Base-by-base conservation (phyloP, 2,888 invertebrate species). In the Drosophila subquinaria region DNA sequence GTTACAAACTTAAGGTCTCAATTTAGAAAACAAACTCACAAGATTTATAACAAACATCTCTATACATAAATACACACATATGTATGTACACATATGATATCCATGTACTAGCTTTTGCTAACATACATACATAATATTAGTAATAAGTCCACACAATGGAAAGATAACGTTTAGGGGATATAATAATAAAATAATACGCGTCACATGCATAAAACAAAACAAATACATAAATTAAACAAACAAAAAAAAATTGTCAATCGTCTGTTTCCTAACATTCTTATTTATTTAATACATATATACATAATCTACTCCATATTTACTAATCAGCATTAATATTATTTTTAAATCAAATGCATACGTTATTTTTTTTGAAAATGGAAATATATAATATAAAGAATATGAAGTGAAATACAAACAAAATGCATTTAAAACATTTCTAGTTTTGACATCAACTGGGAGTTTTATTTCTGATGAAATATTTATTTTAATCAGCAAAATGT, bases 71-170 rank as follows among this genome's bases (percentile, higher is more conserved):
- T 51, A 67, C 55, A 57, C 33, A 64, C n/a, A n/a, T n/a, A n/a
- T n/a, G n/a, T 57, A 47, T 67, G 42, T 55, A 69, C 73, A 43
- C 67, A 65, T 73, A 70, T 69, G 51, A 67, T 61, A 66, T 68
- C 40, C 66, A 45, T 70, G 56, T 61, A 70, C 66, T 69, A 79
- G 73, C 70, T 83, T 73, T 74, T 85, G 78, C 80, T 82, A 75
- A 69, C 56, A 69, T 76, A n/a, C n/a, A n/a, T n/a, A 63, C 30
- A 30, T 30, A 27, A 27, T 27, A 61, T 71, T 51, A 67, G 40
- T 57, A 17, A 51, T 72, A 75, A 78, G 71, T 63, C 38, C 53
- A 52, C 43, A 23, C 55, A 15, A 67, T 11, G 43, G 20, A 45
- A 20, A 36, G 45, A 48, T 57, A 79, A 60, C 36, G 35, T 50